Conservation (phyloP, 1,140 invertebrate species). For the Heliconius hewitsoni region DNA sequence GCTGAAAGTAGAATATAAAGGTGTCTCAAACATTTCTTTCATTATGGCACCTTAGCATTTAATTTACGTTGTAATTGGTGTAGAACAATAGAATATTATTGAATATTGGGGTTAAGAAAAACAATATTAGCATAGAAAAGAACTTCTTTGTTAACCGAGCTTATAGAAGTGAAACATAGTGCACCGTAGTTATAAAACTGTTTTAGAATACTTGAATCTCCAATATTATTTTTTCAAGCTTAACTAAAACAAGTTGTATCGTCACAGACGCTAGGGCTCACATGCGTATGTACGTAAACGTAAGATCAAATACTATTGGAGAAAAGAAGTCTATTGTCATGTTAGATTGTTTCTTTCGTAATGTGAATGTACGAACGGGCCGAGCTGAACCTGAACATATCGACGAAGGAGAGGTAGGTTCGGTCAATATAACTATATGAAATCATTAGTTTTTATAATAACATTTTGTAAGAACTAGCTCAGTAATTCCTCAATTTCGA, state of each 20-base stretch:
- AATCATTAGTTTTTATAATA: neutral
- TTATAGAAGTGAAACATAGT: constrained; percentile 31
- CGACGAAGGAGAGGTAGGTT: constrained; percentile 76
- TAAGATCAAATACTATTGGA: constrained; percentile 71
- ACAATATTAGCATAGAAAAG: constrained; percentile 40
- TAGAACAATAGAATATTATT: constrained; percentile 7
- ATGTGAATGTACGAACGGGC: constrained; percentile 72
- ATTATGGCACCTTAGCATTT: neutral
- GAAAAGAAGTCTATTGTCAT: constrained; percentile 78
- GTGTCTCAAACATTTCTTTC: neutral
- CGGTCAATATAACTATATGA: constrained; percentile 59
- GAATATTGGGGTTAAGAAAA: neutral
- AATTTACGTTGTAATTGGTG: neutral
- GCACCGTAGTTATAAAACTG: constrained; percentile 32
- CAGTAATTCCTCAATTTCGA: constrained; percentile 75
- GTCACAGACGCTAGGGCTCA: neutral
- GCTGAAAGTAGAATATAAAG: neutral
- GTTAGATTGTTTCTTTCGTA: constrained; percentile 80
- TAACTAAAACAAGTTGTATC: neutral
- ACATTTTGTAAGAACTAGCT: constrained; percentile 24
- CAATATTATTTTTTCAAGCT: constrained; percentile 68
- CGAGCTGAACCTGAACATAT: constrained; percentile 71
- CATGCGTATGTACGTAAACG: neutral
- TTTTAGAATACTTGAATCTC: constrained; percentile 51
- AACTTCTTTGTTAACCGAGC: constrained; percentile 19